phyloP scores from a whole-genome alignment of 2,888 invertebrate species.

The Pristionchus japonicus region DNA sequence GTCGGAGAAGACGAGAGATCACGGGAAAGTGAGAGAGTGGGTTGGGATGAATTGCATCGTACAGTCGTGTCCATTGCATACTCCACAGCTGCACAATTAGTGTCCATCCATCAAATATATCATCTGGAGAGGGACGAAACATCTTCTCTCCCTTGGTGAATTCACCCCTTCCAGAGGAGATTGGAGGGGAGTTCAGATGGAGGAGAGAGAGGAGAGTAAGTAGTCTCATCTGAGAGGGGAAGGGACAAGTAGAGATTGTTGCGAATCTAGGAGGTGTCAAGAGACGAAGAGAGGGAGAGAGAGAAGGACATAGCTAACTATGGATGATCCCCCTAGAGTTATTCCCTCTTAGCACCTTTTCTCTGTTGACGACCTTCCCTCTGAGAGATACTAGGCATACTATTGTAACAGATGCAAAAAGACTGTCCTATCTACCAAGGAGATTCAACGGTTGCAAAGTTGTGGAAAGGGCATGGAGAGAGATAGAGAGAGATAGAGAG shows the following conservation, averaged over 20 bases:
- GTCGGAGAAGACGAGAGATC: neutral
- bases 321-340: neutral
- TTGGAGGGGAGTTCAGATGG: neutral
- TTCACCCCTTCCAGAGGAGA: neutral
- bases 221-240: neutral
- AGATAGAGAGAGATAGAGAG: neutral
- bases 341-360: neutral
- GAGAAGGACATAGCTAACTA: neutral
- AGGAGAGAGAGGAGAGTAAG: neutral
- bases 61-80: neutral
- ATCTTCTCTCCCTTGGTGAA: neutral
- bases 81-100: conserved; percentile 10
- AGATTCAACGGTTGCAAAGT: conserved; percentile 5
- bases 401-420: conserved; percentile 6
- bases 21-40: neutral
- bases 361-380: neutral
- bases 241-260: neutral
- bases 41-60: neutral
- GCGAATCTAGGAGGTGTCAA: neutral
- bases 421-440: neutral
- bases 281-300: too few species aligned
- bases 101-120: conserved; percentile 14
- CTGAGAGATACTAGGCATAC: neutral
- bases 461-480: neutral
- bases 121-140: neutral